Percentiles rank a stretch among this genome's conserved stretches.
These are phyloP conservation scores for Eremobia ochroleuca DNA, from an alignment of 2,888 invertebrate genomes.

Conservation along the genomic window DNA sequence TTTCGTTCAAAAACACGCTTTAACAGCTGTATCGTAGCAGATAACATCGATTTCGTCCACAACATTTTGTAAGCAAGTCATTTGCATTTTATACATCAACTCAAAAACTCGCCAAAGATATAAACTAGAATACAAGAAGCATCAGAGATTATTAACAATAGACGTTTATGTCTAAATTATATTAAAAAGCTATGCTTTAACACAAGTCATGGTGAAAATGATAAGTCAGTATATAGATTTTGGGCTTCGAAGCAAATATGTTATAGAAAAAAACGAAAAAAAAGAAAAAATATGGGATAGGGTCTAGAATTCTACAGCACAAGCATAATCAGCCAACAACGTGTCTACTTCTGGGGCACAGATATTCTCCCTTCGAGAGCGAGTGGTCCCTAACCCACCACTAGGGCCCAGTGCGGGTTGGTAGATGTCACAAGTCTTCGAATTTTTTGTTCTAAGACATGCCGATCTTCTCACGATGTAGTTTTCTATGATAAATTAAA, in stretches of 20 bases:
- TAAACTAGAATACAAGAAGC: slow-evolving; percentile 69
- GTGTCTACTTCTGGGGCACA: background rate
- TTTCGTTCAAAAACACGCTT: background rate
- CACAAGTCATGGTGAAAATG: slow-evolving; percentile 53
- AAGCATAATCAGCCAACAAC: background rate
- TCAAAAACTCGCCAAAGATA: slow-evolving; percentile 49
- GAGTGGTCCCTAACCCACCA: background rate
- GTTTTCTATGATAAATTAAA: background rate
- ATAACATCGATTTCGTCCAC: slow-evolving; percentile 15
- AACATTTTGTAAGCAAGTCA: slow-evolving; percentile 56
- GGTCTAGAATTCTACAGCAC: background rate
- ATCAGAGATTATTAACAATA: slow-evolving; percentile 71
- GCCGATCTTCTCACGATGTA: background rate
- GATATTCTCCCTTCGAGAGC: background rate
- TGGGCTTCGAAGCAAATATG: slow-evolving; percentile 21
- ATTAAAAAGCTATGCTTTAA: slow-evolving; percentile 65
- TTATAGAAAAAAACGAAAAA: too few species aligned
- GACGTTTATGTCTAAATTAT: slow-evolving; percentile 62
- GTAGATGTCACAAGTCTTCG: background rate
- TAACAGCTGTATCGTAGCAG: background rate
- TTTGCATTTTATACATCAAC: slow-evolving; percentile 67
- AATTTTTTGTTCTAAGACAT: background rate
- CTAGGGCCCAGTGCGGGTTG: background rate
- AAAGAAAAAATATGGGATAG: background rate
- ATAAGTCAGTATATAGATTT: slow-evolving; percentile 23